Conservation (phyloP, 2,888 invertebrate species). For the Trissolcus brochymenae region DNA sequence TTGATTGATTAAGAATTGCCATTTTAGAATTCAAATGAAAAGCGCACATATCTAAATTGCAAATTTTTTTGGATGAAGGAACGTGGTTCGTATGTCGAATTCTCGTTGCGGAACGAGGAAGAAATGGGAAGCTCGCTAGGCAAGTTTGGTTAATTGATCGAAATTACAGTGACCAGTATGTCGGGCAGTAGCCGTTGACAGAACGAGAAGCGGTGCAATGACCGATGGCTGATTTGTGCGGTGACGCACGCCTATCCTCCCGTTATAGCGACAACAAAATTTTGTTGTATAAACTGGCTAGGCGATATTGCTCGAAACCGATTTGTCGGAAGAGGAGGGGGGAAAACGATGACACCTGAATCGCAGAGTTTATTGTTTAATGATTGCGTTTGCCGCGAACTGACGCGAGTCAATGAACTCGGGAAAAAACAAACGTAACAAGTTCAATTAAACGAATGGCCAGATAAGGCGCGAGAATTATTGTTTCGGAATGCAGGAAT, state of each 20-base stretch:
- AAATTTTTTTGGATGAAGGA: constrained; percentile 14
- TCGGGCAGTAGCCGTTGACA: constrained; percentile 66
- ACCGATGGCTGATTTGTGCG: constrained; percentile 70
- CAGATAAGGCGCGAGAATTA: constrained; percentile 57
- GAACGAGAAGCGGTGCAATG: constrained; percentile 70
- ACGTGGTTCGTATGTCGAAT: constrained; percentile 25
- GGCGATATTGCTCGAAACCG: constrained; percentile 43
- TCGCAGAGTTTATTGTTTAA: constrained; percentile 55
- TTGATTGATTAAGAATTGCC: not conserved
- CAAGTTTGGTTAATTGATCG: constrained; percentile 73
- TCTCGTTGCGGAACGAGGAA: constrained; percentile 50
- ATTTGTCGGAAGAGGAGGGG: constrained; percentile 41
- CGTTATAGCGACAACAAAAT: constrained; percentile 67
- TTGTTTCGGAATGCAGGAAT: constrained; percentile 56
- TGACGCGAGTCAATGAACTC: constrained; percentile 56
- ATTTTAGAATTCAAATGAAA: not conserved
- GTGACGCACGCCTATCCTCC: constrained; percentile 65
- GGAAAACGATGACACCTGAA: constrained; percentile 56
- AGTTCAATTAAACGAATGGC: constrained; percentile 56
- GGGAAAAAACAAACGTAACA: constrained; percentile 58
- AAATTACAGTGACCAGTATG: constrained; percentile 71
- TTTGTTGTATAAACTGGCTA: constrained; percentile 63
- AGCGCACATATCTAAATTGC: constrained; percentile 8
- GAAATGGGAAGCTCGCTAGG: constrained; percentile 43
- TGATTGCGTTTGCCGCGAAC: constrained; percentile 47